phyloP scores from a whole-genome alignment of 2,888 invertebrate species.

The Asteroscopus sphinx region DNA sequence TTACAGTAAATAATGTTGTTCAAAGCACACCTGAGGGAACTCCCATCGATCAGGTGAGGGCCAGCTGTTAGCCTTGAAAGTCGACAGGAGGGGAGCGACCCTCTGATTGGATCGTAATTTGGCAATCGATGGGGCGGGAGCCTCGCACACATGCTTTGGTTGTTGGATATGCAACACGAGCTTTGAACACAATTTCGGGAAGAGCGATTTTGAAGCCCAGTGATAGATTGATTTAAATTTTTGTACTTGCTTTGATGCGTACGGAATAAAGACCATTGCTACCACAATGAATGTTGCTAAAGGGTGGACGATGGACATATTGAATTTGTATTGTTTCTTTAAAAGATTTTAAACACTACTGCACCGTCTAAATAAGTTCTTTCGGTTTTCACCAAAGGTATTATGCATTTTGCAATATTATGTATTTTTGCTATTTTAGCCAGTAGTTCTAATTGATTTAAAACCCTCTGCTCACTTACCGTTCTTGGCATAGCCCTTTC shows the following conservation, averaged over 20 bases:
- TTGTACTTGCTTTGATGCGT: too few species aligned
- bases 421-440: neutral
- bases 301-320: too few species aligned
- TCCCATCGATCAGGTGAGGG: constrained; percentile 44
- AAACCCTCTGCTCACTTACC: constrained; percentile 2
- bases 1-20: constrained; percentile 11
- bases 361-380: too few species aligned
- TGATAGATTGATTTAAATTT: neutral
- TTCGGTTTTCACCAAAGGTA: too few species aligned
- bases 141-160: neutral
- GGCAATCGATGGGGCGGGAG: constrained; percentile 39
- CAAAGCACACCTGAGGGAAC: constrained; percentile 17
- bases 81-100: constrained; percentile 37
- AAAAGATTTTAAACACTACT: too few species aligned
- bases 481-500: constrained; percentile 31
- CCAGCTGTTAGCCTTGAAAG: constrained; percentile 55
- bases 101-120: constrained; percentile 43
- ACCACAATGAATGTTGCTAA: too few species aligned
- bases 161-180: neutral
- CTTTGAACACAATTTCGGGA: constrained; percentile 2
- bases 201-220: neutral
- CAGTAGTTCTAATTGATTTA: constrained; percentile 2
- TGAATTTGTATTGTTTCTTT: too few species aligned
- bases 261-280: too few species aligned
- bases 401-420: too few species aligned